A percentile compares a stretch with the other conserved stretches of the same genome.
Conservation (phyloP, 2,113 vertebrate species). For the Sterrhoptilus dennistouni region DNA sequence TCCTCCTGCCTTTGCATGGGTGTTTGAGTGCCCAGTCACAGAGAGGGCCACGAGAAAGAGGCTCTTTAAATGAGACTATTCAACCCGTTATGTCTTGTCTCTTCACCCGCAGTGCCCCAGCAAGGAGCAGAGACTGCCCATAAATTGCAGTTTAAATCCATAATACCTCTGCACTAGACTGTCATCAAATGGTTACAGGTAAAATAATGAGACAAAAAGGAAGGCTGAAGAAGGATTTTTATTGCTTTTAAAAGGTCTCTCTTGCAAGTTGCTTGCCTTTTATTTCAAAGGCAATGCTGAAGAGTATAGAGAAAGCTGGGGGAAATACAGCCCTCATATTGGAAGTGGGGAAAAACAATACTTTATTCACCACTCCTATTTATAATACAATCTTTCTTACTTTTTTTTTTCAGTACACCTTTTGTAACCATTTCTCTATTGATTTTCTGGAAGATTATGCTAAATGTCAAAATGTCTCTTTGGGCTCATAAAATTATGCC, state of each 20-base stretch:
- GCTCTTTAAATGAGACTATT: constrained; percentile 13
- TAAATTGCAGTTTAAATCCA: constrained; percentile 49
- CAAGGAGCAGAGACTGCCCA: constrained; percentile 4
- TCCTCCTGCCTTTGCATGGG: not conserved
- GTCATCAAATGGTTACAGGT: constrained; percentile 41
- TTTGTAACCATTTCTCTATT: constrained; percentile 70
- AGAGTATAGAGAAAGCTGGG: not conserved
- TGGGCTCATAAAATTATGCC: constrained; percentile 74
- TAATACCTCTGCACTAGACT: constrained; percentile 24
- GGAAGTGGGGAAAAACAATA: constrained; percentile 64
- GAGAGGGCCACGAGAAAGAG: not conserved
- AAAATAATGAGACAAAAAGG: constrained; percentile 52
- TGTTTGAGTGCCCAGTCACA: not conserved
- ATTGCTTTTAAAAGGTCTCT: constrained; percentile 63
- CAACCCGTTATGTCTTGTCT: constrained; percentile 20
- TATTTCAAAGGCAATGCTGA: constrained; percentile 14
- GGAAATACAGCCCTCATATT: not conserved
- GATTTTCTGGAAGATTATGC: constrained; percentile 75
- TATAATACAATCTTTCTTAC: constrained; percentile 70
- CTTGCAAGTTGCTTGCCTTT: constrained; percentile 25
- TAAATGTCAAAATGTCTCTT: constrained; percentile 81
- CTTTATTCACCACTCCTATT: constrained; percentile 72
- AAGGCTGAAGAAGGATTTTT: constrained; percentile 51
- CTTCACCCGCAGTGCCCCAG: constrained; percentile 24
- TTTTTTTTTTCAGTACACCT: constrained; percentile 67